Conservation (phyloP, 2,113 vertebrate species). For the Mugil cephalus region DNA sequence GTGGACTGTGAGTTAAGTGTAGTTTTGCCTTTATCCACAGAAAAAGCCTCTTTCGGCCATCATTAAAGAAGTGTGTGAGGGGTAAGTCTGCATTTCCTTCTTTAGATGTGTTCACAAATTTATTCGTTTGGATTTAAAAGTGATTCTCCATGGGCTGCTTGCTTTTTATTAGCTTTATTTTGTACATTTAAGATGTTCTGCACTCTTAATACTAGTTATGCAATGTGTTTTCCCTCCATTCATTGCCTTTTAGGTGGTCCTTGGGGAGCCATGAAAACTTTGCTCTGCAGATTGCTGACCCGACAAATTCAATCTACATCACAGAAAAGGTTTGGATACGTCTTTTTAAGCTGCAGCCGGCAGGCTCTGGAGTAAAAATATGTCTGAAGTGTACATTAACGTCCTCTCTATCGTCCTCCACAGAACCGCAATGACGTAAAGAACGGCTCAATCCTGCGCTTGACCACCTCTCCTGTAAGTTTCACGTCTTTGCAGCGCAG, state of each 20-base stretch:
- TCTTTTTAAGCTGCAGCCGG: not conserved
- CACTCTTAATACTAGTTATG: conserved; percentile 34
- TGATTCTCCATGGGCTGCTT: conserved; percentile 10
- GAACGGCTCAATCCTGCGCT: conserved; percentile 95
- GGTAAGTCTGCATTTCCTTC: conserved; percentile 85
- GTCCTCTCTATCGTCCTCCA: conserved; percentile 58
- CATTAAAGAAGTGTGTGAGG: conserved; percentile 99
- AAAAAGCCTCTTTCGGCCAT: conserved; percentile 97
- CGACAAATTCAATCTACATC: conserved; percentile 94
- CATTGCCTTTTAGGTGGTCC: conserved; percentile 89
- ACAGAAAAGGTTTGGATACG: conserved; percentile 92
- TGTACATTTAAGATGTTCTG: conserved; percentile 15
- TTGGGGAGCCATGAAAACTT: conserved; percentile 91
- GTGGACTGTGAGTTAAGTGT: conserved; percentile 51
- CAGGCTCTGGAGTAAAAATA: not conserved
- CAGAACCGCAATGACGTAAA: conserved; percentile 99
- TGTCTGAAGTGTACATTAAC: not conserved
- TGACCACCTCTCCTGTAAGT: conserved; percentile 97
- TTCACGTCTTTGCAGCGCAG: not conserved
- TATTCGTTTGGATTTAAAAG: conserved; percentile 21
- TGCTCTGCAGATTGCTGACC: conserved; percentile 94
- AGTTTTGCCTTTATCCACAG: conserved; percentile 79
- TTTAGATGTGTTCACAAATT: conserved; percentile 1
- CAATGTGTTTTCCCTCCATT: conserved; percentile 37
- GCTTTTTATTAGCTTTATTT: conserved; percentile 36